A percentile compares a stretch with the other conserved stretches of the same genome.
phyloP scores from a whole-genome alignment of 1,140 invertebrate genomes.

The Anadara kagoshimensis region DNA sequence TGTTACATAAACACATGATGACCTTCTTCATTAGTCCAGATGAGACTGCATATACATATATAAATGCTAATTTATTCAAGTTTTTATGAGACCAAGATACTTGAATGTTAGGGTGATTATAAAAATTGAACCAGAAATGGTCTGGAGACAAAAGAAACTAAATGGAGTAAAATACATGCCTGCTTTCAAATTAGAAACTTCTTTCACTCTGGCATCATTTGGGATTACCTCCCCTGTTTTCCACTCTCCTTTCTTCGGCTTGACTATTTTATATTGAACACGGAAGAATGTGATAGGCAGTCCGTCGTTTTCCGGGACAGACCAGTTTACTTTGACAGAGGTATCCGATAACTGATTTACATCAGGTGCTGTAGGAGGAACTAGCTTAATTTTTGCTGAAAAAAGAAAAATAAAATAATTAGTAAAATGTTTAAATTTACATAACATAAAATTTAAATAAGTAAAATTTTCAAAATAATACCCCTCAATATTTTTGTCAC shows the following conservation, averaged over 20 bases:
- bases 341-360: slow-evolving; percentile 89
- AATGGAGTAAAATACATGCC: slow-evolving; percentile 69
- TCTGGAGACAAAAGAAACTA: no score
- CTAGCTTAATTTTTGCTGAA: slow-evolving; percentile 79
- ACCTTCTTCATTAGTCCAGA: no score
- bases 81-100: no score
- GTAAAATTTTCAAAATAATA: background rate
- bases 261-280: slow-evolving; percentile 87
- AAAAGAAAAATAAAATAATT: slow-evolving; percentile 28
- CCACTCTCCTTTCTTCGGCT: slow-evolving; percentile 78
- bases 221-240: slow-evolving; percentile 87
- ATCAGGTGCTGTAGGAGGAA: slow-evolving; percentile 89
- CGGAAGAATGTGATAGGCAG: slow-evolving; percentile 92
- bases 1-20: no score
- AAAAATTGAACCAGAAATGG: no score
- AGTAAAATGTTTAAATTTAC: background rate
- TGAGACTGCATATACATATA: no score
- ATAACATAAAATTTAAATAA: background rate
- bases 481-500: background rate
- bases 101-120: no score
- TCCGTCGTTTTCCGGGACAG: slow-evolving; percentile 82
- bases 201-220: slow-evolving; percentile 82
- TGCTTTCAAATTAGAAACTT: slow-evolving; percentile 84
- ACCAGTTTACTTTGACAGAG: slow-evolving; percentile 95
- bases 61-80: no score